A percentile compares a stretch with the other conserved stretches of the same genome.
phyloP scores from a whole-genome alignment of 64 coral and sea anemone genomes.

The Astreopora myriophthalma region DNA sequence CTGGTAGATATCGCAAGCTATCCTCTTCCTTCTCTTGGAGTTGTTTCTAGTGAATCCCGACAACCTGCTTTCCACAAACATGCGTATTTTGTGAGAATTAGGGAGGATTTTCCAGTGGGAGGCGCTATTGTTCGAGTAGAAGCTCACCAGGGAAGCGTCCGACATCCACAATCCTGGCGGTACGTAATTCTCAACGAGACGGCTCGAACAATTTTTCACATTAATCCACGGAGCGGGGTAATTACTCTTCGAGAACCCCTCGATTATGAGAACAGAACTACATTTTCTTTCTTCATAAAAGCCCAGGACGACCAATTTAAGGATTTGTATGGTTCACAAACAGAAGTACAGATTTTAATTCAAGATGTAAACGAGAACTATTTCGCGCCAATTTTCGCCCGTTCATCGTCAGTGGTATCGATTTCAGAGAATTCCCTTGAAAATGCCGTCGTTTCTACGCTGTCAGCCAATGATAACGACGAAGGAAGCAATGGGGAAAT shows the following conservation, averaged over 20 bases:
- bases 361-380: slow-evolving; percentile 82
- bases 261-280: slow-evolving; percentile 62
- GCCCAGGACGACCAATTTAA: neutral
- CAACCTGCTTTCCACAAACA: slow-evolving; percentile 52
- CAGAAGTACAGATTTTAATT: slow-evolving; percentile 61
- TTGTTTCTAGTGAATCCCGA: neutral
- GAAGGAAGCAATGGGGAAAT: slow-evolving; percentile 60
- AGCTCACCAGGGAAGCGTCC: slow-evolving; percentile 4
- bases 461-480: slow-evolving; percentile 80
- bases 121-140: slow-evolving; percentile 70
- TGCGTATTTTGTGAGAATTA: slow-evolving; percentile 83
- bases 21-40: slow-evolving; percentile 40
- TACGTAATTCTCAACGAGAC: slow-evolving; percentile 33
- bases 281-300: slow-evolving; percentile 46
- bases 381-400: slow-evolving; percentile 69
- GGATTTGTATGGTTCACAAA: slow-evolving; percentile 9
- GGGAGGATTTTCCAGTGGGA: slow-evolving; percentile 87
- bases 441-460: slow-evolving; percentile 10
- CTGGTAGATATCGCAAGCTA: slow-evolving; percentile 54
- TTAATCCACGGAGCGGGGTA: slow-evolving; percentile 86
- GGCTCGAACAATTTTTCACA: slow-evolving; percentile 62
- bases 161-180: slow-evolving; percentile 13
- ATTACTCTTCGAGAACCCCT: slow-evolving; percentile 78
- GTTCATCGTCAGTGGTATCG: neutral
- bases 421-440: slow-evolving; percentile 46